Conservation (phyloP, 2,113 vertebrate species). For the Nothoprocta pentlandii region DNA sequence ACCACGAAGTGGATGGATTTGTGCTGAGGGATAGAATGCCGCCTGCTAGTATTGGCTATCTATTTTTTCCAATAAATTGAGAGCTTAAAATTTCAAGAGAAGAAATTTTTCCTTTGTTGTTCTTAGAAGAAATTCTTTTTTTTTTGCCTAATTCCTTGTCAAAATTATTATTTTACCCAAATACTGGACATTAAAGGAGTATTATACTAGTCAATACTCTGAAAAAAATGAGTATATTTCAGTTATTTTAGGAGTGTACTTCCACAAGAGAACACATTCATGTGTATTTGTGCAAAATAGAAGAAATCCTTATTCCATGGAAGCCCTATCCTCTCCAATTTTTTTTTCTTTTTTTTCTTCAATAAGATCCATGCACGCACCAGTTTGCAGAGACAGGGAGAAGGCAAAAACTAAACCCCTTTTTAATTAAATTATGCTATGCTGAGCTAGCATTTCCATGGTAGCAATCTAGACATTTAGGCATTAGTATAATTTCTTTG, state of each 20-base stretch:
- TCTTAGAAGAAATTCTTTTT: constrained; percentile 20
- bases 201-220: neutral
- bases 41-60: neutral
- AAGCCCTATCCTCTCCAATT: neutral
- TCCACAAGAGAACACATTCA: neutral
- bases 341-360: neutral
- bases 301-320: neutral
- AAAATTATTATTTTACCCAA: constrained; percentile 31
- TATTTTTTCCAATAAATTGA: constrained; percentile 4
- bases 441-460: neutral
- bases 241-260: neutral
- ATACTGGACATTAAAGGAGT: neutral
- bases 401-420: neutral
- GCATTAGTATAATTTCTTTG: neutral
- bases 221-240: neutral
- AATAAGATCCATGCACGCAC: neutral
- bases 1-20: neutral
- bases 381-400: neutral
- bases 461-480: neutral
- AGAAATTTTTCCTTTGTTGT: neutral
- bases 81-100: neutral
- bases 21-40: neutral
- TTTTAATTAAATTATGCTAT: neutral
- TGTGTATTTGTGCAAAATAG: constrained; percentile 29
- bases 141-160: constrained; percentile 4